These are phyloP conservation scores for Oreotragus oreotragus DNA, from an alignment of 2,113 vertebrate species.

Conservation along the genomic window DNA sequence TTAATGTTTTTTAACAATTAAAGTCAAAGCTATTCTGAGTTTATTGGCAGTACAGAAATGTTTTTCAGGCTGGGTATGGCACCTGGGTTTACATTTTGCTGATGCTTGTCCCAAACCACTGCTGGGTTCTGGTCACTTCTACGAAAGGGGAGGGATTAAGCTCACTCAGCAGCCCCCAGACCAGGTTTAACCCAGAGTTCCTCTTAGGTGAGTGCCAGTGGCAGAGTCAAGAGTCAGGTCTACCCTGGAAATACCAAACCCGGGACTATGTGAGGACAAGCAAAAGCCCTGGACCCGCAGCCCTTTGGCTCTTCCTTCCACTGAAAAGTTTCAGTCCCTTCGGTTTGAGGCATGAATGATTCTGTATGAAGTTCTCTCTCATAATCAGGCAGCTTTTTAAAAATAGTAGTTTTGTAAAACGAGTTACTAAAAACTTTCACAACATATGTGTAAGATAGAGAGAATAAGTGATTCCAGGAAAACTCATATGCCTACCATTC, in stretches of 20 bases:
- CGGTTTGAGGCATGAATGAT: not conserved
- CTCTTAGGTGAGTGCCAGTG: not conserved
- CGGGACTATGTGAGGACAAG: not conserved
- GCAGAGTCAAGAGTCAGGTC: not conserved
- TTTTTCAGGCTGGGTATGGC: not conserved
- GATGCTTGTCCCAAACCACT: not conserved
- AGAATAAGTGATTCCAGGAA: not conserved
- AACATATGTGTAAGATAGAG: not conserved
- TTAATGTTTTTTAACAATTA: not conserved
- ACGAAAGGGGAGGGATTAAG: not conserved
- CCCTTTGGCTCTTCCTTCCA: not conserved
- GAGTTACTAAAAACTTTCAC: not conserved
- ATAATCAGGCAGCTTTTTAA: not conserved
- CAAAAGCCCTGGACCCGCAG: not conserved
- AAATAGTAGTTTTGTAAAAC: slow-evolving; percentile 1
- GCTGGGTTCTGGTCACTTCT: not conserved
- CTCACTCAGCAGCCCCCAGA: not conserved
- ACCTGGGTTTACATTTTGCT: not conserved
- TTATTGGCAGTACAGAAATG: not conserved
- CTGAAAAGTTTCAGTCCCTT: not conserved
- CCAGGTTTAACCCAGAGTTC: not conserved
- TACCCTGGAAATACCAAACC: not conserved
- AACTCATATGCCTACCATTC: not conserved
- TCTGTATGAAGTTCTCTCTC: not conserved
- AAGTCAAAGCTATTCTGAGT: not conserved